phyloP scores from a whole-genome alignment of 2,888 invertebrate genomes.

The Cerastis leucographa region DNA sequence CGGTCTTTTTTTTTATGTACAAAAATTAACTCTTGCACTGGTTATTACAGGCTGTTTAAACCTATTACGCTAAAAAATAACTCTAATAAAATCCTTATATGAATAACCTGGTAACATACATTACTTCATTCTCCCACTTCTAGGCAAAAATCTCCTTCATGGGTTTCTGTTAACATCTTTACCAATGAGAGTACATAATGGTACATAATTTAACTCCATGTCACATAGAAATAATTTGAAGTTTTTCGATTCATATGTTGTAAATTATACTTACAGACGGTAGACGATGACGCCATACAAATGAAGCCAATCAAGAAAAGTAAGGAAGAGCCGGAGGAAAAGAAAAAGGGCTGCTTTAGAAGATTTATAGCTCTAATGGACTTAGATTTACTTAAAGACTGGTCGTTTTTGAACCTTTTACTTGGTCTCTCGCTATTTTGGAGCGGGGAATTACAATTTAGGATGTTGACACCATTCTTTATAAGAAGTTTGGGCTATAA shows the following conservation, averaged over 20 bases:
- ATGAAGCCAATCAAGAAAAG: slow-evolving; percentile 86
- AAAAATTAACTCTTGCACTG: no score
- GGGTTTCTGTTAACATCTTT: neutral
- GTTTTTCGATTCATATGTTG: slow-evolving; percentile 11
- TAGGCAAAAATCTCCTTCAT: neutral
- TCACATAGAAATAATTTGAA: neutral
- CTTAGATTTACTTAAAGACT: slow-evolving; percentile 93
- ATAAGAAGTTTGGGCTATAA: slow-evolving; percentile 91
- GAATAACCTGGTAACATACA: neutral
- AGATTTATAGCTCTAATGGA: slow-evolving; percentile 93
- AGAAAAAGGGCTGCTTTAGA: slow-evolving; percentile 86
- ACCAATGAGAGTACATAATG: neutral
- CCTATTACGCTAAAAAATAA: neutral
- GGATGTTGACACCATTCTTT: slow-evolving; percentile 93
- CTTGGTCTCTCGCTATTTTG: slow-evolving; percentile 94
- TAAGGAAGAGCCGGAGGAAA: slow-evolving; percentile 77
- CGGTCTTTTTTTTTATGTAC: no score
- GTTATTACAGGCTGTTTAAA: no score
- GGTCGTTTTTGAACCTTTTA: slow-evolving; percentile 93
- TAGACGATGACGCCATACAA: slow-evolving; percentile 86
- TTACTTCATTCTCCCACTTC: neutral
- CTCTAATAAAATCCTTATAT: neutral
- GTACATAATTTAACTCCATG: neutral
- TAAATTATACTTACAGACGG: slow-evolving; percentile 80
- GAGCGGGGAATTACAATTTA: slow-evolving; percentile 94